Evolutionary conservation across 2,797 vertebrate genomes (phyloP).

Genomic region (Podarcis siculus): DNA sequence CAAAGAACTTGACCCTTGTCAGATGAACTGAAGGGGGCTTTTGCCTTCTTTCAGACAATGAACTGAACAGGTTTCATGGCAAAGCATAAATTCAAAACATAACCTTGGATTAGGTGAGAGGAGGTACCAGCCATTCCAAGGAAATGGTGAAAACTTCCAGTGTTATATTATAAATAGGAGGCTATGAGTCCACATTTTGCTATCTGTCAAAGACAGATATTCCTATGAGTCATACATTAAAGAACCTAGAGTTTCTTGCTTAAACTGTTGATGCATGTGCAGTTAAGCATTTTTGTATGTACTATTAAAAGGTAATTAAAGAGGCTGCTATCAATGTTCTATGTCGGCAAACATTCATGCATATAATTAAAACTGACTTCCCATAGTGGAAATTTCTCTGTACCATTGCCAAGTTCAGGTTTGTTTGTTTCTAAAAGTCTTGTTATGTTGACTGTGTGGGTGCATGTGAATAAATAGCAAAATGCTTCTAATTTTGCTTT

Average conservation of each 20-base stretch:
- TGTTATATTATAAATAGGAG: not conserved
- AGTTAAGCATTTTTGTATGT: not conserved
- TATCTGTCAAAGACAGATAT: not conserved
- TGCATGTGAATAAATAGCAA: slow-evolving; percentile 32
- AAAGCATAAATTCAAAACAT: not conserved
- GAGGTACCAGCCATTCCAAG: not conserved
- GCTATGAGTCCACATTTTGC: not conserved
- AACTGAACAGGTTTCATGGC: not conserved
- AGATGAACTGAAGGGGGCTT: not conserved
- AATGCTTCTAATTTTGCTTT: slow-evolving; percentile 65
- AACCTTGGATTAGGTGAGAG: no score
- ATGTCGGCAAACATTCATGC: not conserved
- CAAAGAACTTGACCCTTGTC: not conserved
- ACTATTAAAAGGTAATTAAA: not conserved
- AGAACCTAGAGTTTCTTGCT: not conserved
- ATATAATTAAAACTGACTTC: slow-evolving; percentile 23
- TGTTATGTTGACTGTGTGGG: slow-evolving; percentile 20
- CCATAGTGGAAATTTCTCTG: slow-evolving; percentile 2
- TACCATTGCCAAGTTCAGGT: not conserved
- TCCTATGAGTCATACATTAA: not conserved
- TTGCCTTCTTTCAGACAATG: not conserved
- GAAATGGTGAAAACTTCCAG: not conserved
- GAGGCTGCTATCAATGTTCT: not conserved
- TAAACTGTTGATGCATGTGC: not conserved
- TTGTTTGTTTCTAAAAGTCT: not conserved